Conservation (phyloP, 2,797 vertebrate species). For the Spizella passerina region DNA sequence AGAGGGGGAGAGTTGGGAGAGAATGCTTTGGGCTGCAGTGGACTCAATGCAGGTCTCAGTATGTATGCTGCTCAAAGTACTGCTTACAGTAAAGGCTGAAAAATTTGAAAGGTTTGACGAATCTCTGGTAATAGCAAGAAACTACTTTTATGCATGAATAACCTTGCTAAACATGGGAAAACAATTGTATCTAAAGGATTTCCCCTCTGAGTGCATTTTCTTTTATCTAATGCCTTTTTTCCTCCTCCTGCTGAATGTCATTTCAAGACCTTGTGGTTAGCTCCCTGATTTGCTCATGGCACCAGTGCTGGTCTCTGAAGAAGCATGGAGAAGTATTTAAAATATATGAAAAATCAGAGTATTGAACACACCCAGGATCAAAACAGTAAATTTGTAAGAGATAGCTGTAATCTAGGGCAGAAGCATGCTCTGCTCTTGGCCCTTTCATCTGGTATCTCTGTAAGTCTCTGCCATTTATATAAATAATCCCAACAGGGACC, state of each 20-base stretch:
- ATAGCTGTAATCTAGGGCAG: not conserved
- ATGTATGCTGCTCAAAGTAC: not conserved
- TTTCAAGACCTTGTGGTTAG: not conserved
- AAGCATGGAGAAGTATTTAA: not conserved
- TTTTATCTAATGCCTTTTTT: not conserved
- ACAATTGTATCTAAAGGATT: not conserved
- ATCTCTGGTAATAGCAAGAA: slow-evolving; percentile 16
- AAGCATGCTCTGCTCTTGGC: not conserved
- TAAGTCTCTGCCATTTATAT: not conserved
- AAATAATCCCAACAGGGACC: not conserved
- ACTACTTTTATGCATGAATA: not conserved
- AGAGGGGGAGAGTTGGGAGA: not conserved
- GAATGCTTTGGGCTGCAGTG: not conserved
- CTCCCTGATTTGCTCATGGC: not conserved
- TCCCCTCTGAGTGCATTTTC: not conserved
- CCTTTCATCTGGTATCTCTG: not conserved
- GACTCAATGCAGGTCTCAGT: rapidly evolving
- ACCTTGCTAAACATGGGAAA: not conserved
- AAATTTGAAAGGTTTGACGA: not conserved
- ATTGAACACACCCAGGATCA: not conserved
- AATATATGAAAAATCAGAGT: not conserved
- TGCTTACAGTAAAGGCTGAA: not conserved
- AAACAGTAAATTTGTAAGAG: not conserved
- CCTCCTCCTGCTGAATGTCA: not conserved
- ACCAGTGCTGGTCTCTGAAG: not conserved